Percentiles rank a stretch among this genome's conserved stretches.
Evolutionary conservation across 2,113 vertebrate species (phyloP).

Genomic region (Rhinopomastus cyanomelas): DNA sequence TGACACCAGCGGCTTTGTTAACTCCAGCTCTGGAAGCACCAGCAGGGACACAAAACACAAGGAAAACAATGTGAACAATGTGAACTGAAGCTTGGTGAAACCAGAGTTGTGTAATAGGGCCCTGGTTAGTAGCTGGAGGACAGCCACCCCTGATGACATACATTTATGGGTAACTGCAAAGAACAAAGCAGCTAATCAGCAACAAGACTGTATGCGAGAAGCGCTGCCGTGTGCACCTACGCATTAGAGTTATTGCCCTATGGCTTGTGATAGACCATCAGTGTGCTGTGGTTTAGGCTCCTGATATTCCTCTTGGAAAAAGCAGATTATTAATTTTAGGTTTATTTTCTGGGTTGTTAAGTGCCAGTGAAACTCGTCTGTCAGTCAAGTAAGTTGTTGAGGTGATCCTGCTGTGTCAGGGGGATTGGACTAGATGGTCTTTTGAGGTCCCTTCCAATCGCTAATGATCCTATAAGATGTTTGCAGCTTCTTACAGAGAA

Average conservation of each 20-base stretch:
- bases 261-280: not conserved
- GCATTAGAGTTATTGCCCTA: conserved; percentile 19
- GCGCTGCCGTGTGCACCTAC: conserved; percentile 32
- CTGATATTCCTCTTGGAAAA: not conserved
- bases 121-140: conserved; percentile 38
- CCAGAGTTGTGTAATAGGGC: conserved; percentile 48
- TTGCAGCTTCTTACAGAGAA: not conserved
- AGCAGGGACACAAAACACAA: not conserved
- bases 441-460: too few relatives aligned
- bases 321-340: not conserved
- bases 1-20: conserved; percentile 12
- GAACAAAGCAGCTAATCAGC: conserved; percentile 53
- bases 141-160: conserved; percentile 43
- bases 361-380: not conserved
- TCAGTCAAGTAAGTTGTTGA: conserved; percentile 11
- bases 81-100: conserved; percentile 55
- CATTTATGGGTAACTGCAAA: conserved; percentile 24
- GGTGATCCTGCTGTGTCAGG: too few relatives aligned
- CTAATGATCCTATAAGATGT: too few relatives aligned
- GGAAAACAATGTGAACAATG: conserved; percentile 29
- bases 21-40: not conserved
- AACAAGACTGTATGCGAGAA: not conserved
- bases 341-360: conserved; percentile 2
- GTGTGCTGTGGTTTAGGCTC: conserved; percentile 7
- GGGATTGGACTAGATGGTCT: too few relatives aligned